Conservation (phyloP, 2,113 vertebrate genomes). For the Diphyllodes magnificus region DNA sequence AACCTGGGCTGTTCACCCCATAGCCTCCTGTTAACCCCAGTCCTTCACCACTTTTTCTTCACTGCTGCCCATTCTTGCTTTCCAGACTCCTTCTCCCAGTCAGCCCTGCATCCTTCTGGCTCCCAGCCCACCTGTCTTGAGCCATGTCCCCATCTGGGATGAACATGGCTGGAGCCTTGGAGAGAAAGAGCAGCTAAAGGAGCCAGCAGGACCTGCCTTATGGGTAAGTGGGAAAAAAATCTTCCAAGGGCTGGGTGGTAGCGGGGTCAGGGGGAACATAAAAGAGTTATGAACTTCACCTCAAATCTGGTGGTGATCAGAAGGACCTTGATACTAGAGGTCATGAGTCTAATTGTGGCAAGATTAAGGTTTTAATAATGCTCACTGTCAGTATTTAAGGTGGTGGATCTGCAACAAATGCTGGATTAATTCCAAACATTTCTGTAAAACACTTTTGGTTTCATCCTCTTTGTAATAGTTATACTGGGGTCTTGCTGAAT, state of each 20-base stretch:
- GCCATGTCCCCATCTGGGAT: not conserved
- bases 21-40: not conserved
- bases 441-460: not conserved
- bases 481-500: not conserved
- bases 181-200: not conserved
- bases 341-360: not conserved
- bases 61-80: not conserved
- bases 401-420: not conserved
- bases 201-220: not conserved
- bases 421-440: not conserved
- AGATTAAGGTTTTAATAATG: not conserved
- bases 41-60: not conserved
- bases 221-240: not conserved
- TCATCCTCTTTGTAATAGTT: not conserved
- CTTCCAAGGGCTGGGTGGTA: not conserved
- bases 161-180: not conserved
- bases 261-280: not conserved
- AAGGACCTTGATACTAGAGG: not conserved
- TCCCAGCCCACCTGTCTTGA: not conserved
- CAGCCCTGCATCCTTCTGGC: not conserved
- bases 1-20: not conserved
- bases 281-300: not conserved
- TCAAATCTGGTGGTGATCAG: rapidly evolving
- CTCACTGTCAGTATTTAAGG: not conserved
- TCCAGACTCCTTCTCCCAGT: not conserved